Base-by-base conservation (phyloP, 2,888 invertebrate genomes). In the Chrysodeixis includens region DNA sequence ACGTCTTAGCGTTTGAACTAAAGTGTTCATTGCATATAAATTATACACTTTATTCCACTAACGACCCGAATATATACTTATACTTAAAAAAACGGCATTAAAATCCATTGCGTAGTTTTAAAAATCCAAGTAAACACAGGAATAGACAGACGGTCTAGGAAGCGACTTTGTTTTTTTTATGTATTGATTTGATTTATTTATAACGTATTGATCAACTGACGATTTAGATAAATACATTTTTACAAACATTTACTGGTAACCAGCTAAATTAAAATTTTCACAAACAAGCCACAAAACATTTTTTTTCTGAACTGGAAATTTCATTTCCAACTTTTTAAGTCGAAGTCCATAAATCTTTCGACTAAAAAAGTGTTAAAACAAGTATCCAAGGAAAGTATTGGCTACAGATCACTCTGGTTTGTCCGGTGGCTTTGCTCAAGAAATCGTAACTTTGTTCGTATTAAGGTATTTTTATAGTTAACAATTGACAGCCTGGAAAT, bases 341-440 rank as follows among this genome's bases (percentile, higher is more conserved):
- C 22, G n/a, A 8, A 58, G n/a, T 35, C 22, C 46, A 66, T 72
- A 56, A 76, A 68, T 77, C 62, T 56, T 40, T 12, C 9, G 20
- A 68, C 26, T 44, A 22, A 49, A 67, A 58, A 66, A 56, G 32
- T 73, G 62, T 69, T 57, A 49, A 66, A 78, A 68, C 62, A 22
- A 66, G 62, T 60, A 55, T 57, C 30, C 40, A 69, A 69, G 61
- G 80, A 77, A 81, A 81, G 77, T 77, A 60, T 64, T 64, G 57
- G 26, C 49, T 16, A 52, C 63, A 40, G 63, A 62, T 62, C 55
- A 40, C 18, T 65, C 57, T 30, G 46, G 69, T 71, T 18, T 12
- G 58, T 81, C 80, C 75, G 68, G 80, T 76, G n/a, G n/a, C n/a
- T n/a, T n/a, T n/a, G 35, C 56, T 80, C 62, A 71, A 66, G 76